phyloP scores from a whole-genome alignment of 2,797 vertebrate species.

The Syncerus caffer region DNA sequence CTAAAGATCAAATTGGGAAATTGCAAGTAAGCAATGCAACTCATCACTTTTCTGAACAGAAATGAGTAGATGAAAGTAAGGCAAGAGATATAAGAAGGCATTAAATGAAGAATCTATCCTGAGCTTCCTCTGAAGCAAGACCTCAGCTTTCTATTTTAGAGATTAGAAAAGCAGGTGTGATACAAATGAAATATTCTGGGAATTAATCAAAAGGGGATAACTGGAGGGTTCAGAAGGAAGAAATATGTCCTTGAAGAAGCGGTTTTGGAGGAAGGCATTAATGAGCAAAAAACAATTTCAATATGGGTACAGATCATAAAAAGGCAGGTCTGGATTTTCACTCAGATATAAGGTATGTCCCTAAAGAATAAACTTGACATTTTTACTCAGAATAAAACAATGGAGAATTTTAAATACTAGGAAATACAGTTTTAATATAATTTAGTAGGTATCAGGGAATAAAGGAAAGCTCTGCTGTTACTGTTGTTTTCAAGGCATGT shows the following conservation, averaged over 20 bases:
- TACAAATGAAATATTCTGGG: not conserved
- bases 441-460: not conserved
- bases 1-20: not conserved
- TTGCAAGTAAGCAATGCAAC: not conserved
- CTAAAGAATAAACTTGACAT: not conserved
- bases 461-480: not conserved
- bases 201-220: not conserved
- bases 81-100: not conserved
- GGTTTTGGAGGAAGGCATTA: not conserved
- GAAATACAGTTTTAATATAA: not conserved
- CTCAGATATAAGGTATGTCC: not conserved
- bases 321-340: not conserved
- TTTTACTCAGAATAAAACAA: not conserved
- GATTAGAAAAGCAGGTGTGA: not conserved
- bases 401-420: not conserved
- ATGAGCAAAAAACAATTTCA: not conserved
- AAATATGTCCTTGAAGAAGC: not conserved
- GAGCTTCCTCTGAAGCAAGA: not conserved
- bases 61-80: not conserved
- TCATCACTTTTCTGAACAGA: not conserved
- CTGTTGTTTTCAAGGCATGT: not conserved
- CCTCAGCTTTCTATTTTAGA: not conserved
- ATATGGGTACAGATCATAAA: not conserved
- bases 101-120: not conserved
- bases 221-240: not conserved